phyloP scores from a whole-genome alignment of 2,888 invertebrate species.

The Argyresthia goedartella region DNA sequence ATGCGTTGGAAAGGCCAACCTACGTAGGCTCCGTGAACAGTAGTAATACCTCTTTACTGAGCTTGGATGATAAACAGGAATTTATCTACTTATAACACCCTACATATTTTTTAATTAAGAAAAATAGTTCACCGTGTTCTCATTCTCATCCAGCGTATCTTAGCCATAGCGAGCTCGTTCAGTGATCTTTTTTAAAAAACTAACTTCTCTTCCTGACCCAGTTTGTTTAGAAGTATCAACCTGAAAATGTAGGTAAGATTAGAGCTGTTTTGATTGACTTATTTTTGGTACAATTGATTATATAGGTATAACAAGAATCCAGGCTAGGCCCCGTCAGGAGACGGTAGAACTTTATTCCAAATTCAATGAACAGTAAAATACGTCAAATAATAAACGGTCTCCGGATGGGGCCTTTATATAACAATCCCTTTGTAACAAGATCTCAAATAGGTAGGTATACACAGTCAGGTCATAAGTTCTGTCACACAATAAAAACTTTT shows the following conservation, averaged over 20 bases:
- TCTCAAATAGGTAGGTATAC: no score
- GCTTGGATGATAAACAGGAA: no score
- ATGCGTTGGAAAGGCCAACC: no score
- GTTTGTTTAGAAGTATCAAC: slow-evolving; percentile 14
- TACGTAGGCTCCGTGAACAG: no score
- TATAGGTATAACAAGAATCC: not conserved
- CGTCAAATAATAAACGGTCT: not conserved
- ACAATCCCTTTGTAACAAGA: no score
- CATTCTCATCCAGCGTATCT: slow-evolving; percentile 11
- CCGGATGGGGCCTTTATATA: not conserved
- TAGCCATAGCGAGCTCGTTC: slow-evolving; percentile 11
- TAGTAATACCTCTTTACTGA: no score
- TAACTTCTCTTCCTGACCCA: slow-evolving; percentile 10
- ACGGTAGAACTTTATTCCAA: slow-evolving; percentile 5
- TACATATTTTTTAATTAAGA: not conserved
- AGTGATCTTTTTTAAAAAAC: slow-evolving; percentile 11
- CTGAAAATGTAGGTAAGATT: slow-evolving; percentile 9
- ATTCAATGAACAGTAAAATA: not conserved
- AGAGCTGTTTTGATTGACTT: not conserved
- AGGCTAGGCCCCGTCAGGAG: not conserved
- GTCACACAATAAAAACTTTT: no score
- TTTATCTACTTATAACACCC: not conserved
- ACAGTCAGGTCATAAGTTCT: no score
- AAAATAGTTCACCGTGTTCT: slow-evolving; percentile 5
- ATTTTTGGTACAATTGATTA: not conserved